These are phyloP conservation scores for Heteropelma amictum DNA, from an alignment of 2,888 invertebrate species.

Conservation along the genomic window DNA sequence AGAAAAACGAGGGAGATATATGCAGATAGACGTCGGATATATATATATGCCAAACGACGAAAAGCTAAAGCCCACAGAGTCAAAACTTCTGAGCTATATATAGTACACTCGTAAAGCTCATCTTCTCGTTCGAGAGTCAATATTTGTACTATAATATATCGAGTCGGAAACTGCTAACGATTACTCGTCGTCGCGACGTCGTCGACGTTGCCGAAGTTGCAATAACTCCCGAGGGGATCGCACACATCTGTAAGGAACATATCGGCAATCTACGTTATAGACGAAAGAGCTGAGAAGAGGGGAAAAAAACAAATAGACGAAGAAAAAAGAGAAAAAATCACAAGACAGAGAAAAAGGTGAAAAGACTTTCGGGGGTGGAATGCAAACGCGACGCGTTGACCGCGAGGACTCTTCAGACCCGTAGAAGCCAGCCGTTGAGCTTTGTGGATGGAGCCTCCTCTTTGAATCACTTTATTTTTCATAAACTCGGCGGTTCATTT, in stretches of 20 bases:
- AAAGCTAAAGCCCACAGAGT: constrained; percentile 42
- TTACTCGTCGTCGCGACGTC: constrained; percentile 33
- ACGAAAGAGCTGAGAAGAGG: constrained; percentile 2
- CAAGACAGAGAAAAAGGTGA: neutral
- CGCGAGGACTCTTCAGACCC: constrained; percentile 35
- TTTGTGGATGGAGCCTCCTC: constrained; percentile 36
- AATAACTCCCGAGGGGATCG: constrained; percentile 40
- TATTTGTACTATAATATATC: constrained; percentile 54
- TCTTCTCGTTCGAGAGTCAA: constrained; percentile 49
- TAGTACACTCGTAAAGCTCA: constrained; percentile 35
- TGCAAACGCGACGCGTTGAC: constrained; percentile 33
- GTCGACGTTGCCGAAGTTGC: constrained; percentile 43
- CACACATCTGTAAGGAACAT: neutral
- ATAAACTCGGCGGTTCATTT: constrained; percentile 37
- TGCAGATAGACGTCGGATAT: neutral
- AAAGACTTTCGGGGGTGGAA: constrained; percentile 34
- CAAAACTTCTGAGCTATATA: constrained; percentile 41
- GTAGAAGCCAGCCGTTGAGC: constrained; percentile 28
- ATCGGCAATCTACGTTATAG: neutral
- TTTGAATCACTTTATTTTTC: neutral
- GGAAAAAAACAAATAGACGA: constrained; percentile 3
- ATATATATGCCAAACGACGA: constrained; percentile 18
- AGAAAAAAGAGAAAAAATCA: neutral
- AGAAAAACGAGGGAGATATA: neutral
- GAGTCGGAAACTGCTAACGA: constrained; percentile 43